Conservation (phyloP, 2,888 invertebrate genomes). For the Pseudolycoriella hygida region DNA sequence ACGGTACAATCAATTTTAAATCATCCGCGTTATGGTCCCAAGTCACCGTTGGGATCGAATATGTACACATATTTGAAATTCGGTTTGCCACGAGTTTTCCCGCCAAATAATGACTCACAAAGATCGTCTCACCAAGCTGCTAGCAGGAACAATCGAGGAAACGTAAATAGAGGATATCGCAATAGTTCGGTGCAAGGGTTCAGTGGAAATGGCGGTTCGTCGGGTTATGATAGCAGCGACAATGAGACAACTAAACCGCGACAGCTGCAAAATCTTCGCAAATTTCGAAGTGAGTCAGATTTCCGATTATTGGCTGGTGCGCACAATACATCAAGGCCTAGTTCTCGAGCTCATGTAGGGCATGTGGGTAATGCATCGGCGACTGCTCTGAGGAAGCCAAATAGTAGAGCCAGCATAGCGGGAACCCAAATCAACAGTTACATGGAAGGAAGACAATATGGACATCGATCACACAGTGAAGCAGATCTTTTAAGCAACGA, state of each 20-base stretch:
- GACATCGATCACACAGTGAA: slow-evolving; percentile 63
- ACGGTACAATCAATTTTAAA: slow-evolving; percentile 72
- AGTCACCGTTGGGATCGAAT: slow-evolving; percentile 75
- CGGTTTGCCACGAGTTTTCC: slow-evolving; percentile 79
- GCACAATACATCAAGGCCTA: slow-evolving; percentile 21
- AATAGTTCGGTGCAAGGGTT: slow-evolving; percentile 31
- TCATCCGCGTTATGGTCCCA: slow-evolving; percentile 80
- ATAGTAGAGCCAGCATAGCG: slow-evolving; percentile 38
- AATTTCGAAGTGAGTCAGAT: slow-evolving; percentile 75
- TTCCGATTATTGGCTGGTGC: slow-evolving; percentile 38
- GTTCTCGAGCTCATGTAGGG: slow-evolving; percentile 21
- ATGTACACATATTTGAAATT: slow-evolving; percentile 91
- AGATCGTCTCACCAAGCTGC: slow-evolving; percentile 35
- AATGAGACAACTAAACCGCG: slow-evolving; percentile 41
- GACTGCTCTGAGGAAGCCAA: slow-evolving; percentile 51
- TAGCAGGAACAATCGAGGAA: slow-evolving; percentile 31
- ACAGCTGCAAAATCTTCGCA: slow-evolving; percentile 36
- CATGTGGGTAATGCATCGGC: slow-evolving; percentile 31
- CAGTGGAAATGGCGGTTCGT: slow-evolving; percentile 42
- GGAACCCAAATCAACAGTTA: slow-evolving; percentile 12
- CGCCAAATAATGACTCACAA: slow-evolving; percentile 61
- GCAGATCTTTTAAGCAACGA: slow-evolving; percentile 57
- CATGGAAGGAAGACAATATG: slow-evolving; percentile 22
- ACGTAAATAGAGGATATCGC: slow-evolving; percentile 34
- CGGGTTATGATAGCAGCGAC: slow-evolving; percentile 84